phyloP scores from a whole-genome alignment of 2,113 vertebrate genomes.

The Cheirogaleus medius region DNA sequence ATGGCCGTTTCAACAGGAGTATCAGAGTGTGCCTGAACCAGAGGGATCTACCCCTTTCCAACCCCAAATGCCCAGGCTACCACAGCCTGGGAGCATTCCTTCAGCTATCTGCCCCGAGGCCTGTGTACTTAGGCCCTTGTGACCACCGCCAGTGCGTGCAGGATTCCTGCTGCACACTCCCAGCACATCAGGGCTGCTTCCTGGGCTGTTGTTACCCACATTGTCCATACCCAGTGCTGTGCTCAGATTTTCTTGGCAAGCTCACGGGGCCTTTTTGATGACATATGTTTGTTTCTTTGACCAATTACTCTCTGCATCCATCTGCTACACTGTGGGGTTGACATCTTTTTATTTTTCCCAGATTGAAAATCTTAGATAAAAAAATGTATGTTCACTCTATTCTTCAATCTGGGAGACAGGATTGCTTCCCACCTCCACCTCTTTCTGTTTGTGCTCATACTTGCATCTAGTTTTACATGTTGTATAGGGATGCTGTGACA shows the following conservation, averaged over 20 bases:
- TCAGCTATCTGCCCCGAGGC: neutral
- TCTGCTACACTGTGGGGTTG: neutral
- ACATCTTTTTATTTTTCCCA: slow-evolving; percentile 24
- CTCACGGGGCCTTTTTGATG: neutral
- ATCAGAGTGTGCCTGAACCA: neutral
- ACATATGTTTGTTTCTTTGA: slow-evolving; percentile 31
- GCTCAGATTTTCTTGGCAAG: neutral
- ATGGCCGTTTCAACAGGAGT: slow-evolving; percentile 55
- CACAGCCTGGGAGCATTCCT: neutral
- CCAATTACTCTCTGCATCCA: slow-evolving; percentile 3
- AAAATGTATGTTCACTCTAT: neutral
- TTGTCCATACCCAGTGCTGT: accelerated
- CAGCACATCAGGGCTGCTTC: neutral
- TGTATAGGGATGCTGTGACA: neutral
- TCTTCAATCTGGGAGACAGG: neutral
- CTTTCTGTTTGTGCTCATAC: neutral
- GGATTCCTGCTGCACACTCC: neutral
- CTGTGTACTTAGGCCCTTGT: neutral
- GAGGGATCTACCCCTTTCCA: neutral
- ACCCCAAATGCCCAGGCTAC: slow-evolving; percentile 12
- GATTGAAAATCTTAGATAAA: slow-evolving; percentile 54
- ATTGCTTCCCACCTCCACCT: neutral
- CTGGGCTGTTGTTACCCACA: neutral
- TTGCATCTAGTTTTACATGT: neutral
- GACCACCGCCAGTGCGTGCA: too few species aligned